Conservation (phyloP, 2,888 invertebrate genomes). For the Parapristionchus giblindavisi region DNA sequence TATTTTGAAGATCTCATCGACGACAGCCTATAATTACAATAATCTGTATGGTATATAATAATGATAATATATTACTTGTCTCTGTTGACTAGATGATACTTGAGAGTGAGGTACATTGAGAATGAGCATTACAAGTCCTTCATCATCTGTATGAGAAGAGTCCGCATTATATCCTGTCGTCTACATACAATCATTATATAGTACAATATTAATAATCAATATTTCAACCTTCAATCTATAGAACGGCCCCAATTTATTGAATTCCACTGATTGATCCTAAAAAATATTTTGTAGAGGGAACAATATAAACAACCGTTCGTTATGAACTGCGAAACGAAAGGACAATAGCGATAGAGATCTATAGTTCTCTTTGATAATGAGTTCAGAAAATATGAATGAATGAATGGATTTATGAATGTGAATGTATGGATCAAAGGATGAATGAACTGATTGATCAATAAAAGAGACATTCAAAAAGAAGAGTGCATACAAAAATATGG, state of each 20-base stretch:
- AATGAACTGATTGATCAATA: no score
- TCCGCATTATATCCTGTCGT: slow-evolving; percentile 90
- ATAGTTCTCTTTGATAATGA: no score
- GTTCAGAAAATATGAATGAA: no score
- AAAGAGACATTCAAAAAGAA: no score
- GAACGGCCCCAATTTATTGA: slow-evolving; percentile 78
- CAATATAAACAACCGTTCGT: no score
- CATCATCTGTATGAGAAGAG: slow-evolving; percentile 86
- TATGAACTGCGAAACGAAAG: no score
- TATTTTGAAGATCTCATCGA: slow-evolving; percentile 64
- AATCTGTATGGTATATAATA: not conserved
- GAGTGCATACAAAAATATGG: no score
- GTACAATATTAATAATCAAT: not conserved
- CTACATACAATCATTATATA: slow-evolving; percentile 58
- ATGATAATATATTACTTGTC: slow-evolving; percentile 60
- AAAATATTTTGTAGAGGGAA: no score
- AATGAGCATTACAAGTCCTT: slow-evolving; percentile 86
- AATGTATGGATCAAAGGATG: no score
- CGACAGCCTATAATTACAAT: slow-evolving; percentile 72
- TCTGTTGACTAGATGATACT: slow-evolving; percentile 78
- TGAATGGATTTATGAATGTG: not conserved
- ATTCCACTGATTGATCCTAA: slow-evolving; percentile 47
- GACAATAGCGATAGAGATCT: no score
- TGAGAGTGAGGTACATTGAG: slow-evolving; percentile 84
- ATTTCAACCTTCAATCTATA: slow-evolving; percentile 83